Evolutionary conservation across 2,888 invertebrate species (phyloP), one percentile per base, ranked within the genome.

Genomic region (Chirona hameri): DNA sequence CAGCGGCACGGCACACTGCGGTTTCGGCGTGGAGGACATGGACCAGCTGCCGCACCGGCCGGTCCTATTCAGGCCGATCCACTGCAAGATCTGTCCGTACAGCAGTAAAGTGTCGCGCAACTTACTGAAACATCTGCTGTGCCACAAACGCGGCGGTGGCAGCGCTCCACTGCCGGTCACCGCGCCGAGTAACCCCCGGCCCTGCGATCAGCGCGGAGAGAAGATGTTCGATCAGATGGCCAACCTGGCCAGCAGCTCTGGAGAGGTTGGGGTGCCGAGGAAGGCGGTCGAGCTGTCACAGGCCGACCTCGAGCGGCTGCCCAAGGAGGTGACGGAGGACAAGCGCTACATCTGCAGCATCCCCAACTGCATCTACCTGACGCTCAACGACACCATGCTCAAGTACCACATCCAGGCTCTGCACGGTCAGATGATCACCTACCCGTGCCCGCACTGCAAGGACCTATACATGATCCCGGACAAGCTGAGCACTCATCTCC

Each of bases 181-280:
- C 0, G 93, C 92, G 24, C 94, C 94, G 0, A 92, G 95, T 0
- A 95, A 95, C 89, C 95, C 95, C 0, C 94, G 95, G 12, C 94
- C 93, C 0, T 94, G 93, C 87, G 89, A 94, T 65, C 93, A 93
- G 24, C 92, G 92, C 72, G 93, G 92, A 85, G 94, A 94, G 86
- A 91, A 91, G 85, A 93, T 94, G 91, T 95, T 95, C 86, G 95
- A 95, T 87, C 93, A 93, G 87, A 95, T 95, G 95, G 90, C 92
- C 0, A 95, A 95, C 87, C 90, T 94, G 29, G 94, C 95, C 0
- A 92, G 93, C n/a, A 93, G 93, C 85, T 93, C 92, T 29, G 87
- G 87, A 82, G 85, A 85, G 72, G 84, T 83, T 29, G 86, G 86
- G 69, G 85, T 84, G 80, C 84, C 84, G n/a, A 85, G 84, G 39